Evolutionary conservation across 1,140 invertebrate species (phyloP).

Genomic region (Aricia agestis): DNA sequence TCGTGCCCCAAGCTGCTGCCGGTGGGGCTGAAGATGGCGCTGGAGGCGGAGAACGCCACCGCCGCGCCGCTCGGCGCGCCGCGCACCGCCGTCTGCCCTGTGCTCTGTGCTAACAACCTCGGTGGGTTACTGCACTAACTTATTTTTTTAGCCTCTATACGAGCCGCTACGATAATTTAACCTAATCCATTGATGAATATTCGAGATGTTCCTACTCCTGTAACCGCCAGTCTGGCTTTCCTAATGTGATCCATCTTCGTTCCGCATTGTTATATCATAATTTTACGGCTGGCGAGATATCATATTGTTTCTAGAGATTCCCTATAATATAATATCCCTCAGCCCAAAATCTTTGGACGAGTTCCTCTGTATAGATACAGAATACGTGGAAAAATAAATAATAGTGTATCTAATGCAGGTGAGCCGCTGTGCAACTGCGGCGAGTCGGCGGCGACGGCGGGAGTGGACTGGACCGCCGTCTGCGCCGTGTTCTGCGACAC

Average conservation of each 20-base stretch:
- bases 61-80: slow-evolving; percentile 41
- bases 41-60: slow-evolving; percentile 34
- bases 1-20: slow-evolving; percentile 51
- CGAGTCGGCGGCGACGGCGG: slow-evolving; percentile 14
- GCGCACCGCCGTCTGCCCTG: slow-evolving; percentile 47
- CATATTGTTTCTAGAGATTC: too few species aligned
- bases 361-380: too few species aligned
- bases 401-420: slow-evolving; percentile 29
- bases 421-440: slow-evolving; percentile 39
- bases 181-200: too few species aligned
- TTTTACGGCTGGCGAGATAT: too few species aligned
- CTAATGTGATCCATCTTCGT: too few species aligned
- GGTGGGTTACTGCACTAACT: slow-evolving; percentile 37
- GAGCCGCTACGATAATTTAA: too few species aligned
- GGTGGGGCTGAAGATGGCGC: slow-evolving; percentile 43
- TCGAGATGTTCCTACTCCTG: too few species aligned
- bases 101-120: slow-evolving; percentile 47
- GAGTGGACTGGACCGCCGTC: slow-evolving; percentile 42
- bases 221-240: too few species aligned
- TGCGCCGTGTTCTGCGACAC: slow-evolving; percentile 47
- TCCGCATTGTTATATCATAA: too few species aligned
- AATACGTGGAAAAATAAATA: not conserved
- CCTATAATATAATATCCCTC: too few species aligned
- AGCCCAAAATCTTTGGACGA: too few species aligned
- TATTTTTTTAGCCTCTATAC: too few species aligned